Base-by-base conservation (phyloP, 2,888 invertebrate species). In the Punctoribates punctum region DNA sequence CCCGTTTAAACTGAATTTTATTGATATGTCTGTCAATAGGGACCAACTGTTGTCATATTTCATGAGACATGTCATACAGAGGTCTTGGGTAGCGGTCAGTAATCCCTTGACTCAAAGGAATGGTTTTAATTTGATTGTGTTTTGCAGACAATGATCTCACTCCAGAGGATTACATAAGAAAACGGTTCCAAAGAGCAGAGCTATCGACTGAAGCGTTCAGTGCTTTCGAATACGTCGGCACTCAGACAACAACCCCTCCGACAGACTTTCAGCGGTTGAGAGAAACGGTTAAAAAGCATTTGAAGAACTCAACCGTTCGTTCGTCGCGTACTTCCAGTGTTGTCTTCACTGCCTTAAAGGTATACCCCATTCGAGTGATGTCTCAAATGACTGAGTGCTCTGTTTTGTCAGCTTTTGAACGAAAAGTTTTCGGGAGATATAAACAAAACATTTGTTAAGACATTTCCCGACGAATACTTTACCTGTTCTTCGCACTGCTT, bases 381-480 rank as follows among this genome's bases (percentile, higher is more conserved):
- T 67, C 20, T 74, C 23, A 20, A 54, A 29, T n/a, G 42, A 72
- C 4, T 27, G 15, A 27, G 13, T 73, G 70, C 72, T 73, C 62
- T 60, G 13, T 60, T 77, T 76, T 83, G 84, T 67, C 81, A 88
- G 88, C 85, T 86, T 73, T 84, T 92, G 73, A 92, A 91, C 84
- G 88, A 90, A 77, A 91, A 90, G 83, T 91, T 91, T 82, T 89
- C 88, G 80, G 90, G 89, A 2, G 87, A 88, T 80, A 88, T 91
- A 57, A 87, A 84, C 78, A 83, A 86, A 70, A 88, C 87, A 78
- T 84, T 86, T 54, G 84, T 88, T 23, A 87, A 88, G 81, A 85
- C 90, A 73, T 91, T 91, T 83, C 89, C 91, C 46, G 90, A 91
- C 81, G 89, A 91, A 82, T 91, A 91, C 85, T 91, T 92, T 81